phyloP scores from a whole-genome alignment of 2,113 vertebrate genomes.

The Platycercus adscitus region DNA sequence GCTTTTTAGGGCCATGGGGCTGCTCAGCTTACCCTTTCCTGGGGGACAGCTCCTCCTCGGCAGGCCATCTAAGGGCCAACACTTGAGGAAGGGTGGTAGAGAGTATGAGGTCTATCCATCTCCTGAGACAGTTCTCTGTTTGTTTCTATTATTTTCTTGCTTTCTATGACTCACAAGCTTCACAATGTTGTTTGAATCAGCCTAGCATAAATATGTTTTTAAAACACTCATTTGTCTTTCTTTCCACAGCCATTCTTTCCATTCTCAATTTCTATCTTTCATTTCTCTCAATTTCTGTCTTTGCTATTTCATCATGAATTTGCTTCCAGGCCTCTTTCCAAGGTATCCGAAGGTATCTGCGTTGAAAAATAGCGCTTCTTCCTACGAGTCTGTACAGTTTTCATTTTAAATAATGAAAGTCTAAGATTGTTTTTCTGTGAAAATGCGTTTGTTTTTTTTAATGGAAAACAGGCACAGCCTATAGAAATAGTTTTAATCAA shows the following conservation, averaged over 20 bases:
- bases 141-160: neutral
- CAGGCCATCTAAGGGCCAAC: neutral
- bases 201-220: neutral
- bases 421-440: neutral
- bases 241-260: neutral
- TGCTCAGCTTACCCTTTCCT: accelerated
- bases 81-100: neutral
- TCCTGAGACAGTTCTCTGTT: neutral
- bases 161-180: neutral
- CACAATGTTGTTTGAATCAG: neutral
- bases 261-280: neutral
- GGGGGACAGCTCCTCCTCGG: neutral
- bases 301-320: neutral
- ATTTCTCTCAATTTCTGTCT: neutral
- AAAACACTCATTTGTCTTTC: slow-evolving; percentile 12
- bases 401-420: neutral
- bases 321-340: neutral
- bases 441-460: neutral
- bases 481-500: neutral
- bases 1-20: neutral
- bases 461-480: neutral
- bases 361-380: neutral
- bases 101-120: neutral
- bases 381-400: neutral
- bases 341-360: neutral